Conservation (phyloP, 2,888 invertebrate species). For the Willowsia nigromaculata region DNA sequence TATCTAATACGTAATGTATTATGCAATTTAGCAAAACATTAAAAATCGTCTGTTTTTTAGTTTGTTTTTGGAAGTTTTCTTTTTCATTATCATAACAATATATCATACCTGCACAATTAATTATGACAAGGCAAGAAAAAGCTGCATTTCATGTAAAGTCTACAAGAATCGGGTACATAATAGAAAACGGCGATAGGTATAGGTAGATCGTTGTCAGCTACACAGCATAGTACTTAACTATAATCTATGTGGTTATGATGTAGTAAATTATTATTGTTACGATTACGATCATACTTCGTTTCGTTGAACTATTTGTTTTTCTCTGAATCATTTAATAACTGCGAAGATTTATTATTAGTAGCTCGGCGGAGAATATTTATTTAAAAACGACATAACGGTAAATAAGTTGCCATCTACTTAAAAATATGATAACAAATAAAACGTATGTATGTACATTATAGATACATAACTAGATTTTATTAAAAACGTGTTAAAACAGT, state of each 20-base stretch:
- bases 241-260: too few relatives aligned
- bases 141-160: conserved; percentile 30
- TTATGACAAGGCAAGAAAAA: conserved; percentile 45
- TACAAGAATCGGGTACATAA: not conserved
- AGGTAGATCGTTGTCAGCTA: not conserved
- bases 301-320: not conserved
- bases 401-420: not conserved
- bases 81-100: not conserved
- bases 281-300: not conserved
- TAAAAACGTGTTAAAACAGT: not conserved
- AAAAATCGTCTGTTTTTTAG: conserved; percentile 8
- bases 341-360: not conserved
- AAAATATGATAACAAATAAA: not conserved
- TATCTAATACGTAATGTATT: not conserved
- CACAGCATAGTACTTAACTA: not conserved
- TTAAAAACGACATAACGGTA: not conserved
- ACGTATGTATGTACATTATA: conserved; percentile 8
- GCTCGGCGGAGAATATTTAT: not conserved
- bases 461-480: not conserved
- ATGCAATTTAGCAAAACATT: not conserved
- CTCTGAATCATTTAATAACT: too few relatives aligned
- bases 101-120: not conserved
- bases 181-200: not conserved
- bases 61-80: not conserved
- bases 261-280: not conserved